A percentile compares a stretch with the other conserved stretches of the same genome.
These are phyloP conservation scores for Nyctalus aviator DNA, from an alignment of 2,797 vertebrate species.

Conservation along the genomic window DNA sequence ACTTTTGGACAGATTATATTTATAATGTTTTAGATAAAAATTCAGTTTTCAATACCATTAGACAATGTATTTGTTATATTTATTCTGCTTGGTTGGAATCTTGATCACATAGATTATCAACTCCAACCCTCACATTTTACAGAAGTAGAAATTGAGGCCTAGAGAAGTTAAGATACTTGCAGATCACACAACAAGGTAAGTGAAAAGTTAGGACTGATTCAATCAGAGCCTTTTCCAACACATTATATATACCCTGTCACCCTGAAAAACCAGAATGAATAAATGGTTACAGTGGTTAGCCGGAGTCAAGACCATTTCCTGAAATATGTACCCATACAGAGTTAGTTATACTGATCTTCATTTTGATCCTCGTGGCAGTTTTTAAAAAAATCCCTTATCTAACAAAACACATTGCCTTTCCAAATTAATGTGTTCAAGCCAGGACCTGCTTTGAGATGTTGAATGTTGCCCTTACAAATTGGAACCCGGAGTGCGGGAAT, in stretches of 20 bases:
- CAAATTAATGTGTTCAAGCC: conserved; percentile 80
- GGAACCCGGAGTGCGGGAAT: conserved; percentile 74
- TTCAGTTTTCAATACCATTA: neutral
- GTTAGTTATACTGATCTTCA: conserved; percentile 62
- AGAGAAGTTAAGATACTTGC: neutral
- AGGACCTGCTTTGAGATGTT: conserved; percentile 72
- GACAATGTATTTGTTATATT: neutral
- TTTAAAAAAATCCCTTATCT: conserved; percentile 74
- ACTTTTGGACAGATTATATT: conserved; percentile 69
- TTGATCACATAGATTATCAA: neutral
- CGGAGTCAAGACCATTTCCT: neutral
- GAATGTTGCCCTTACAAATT: conserved; percentile 79
- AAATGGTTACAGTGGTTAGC: neutral
- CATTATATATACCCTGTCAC: too few relatives aligned
- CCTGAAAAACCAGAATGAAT: conserved; percentile 29
- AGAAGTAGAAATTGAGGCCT: neutral
- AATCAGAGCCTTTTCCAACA: neutral
- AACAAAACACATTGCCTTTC: conserved; percentile 77
- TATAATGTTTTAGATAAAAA: conserved; percentile 16
- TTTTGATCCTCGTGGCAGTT: conserved; percentile 74
- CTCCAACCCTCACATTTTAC: conserved; percentile 10
- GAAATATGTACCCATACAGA: conserved; percentile 18
- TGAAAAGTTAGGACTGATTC: neutral
- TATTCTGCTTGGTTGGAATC: neutral
- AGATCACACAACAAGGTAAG: conserved; percentile 19